A percentile compares a stretch with the other conserved stretches of the same genome.
Conservation (phyloP, 1,140 invertebrate species). For the Heliconius eleuchia region DNA sequence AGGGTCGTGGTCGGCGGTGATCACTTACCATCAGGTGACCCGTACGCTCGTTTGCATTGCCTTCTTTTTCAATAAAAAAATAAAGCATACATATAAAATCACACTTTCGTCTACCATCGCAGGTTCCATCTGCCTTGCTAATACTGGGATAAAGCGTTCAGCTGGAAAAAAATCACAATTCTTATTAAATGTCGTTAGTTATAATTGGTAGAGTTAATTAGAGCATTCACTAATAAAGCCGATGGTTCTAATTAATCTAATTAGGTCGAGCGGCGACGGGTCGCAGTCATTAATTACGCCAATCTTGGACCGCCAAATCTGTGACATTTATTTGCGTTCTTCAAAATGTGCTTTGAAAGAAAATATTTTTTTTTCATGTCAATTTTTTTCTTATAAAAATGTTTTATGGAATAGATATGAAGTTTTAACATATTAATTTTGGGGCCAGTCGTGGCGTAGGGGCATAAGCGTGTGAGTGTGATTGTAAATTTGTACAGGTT, state of each 20-base stretch:
- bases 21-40: too few relatives aligned
- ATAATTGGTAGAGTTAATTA: slow-evolving; percentile 59
- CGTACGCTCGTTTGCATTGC: too few relatives aligned
- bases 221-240: slow-evolving; percentile 68
- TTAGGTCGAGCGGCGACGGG: slow-evolving; percentile 62
- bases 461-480: too few relatives aligned
- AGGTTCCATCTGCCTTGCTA: too few relatives aligned
- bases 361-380: not conserved
- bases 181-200: slow-evolving; percentile 36
- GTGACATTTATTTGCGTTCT: slow-evolving; percentile 42
- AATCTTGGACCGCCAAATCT: slow-evolving; percentile 66
- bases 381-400: not conserved
- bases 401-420: not conserved
- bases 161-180: slow-evolving; percentile 28
- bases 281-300: slow-evolving; percentile 62
- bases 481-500: too few relatives aligned
- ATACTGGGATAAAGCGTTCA: too few relatives aligned
- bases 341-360: slow-evolving; percentile 13
- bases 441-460: too few relatives aligned
- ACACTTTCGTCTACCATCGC: too few relatives aligned
- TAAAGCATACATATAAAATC: too few relatives aligned
- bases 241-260: slow-evolving; percentile 72
- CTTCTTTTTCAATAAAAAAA: too few relatives aligned
- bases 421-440: too few relatives aligned
- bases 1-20: too few relatives aligned